A percentile compares a stretch with the other conserved stretches of the same genome.
Conservation (phyloP, 2,888 invertebrate species). For the Chloromyia formosa region DNA sequence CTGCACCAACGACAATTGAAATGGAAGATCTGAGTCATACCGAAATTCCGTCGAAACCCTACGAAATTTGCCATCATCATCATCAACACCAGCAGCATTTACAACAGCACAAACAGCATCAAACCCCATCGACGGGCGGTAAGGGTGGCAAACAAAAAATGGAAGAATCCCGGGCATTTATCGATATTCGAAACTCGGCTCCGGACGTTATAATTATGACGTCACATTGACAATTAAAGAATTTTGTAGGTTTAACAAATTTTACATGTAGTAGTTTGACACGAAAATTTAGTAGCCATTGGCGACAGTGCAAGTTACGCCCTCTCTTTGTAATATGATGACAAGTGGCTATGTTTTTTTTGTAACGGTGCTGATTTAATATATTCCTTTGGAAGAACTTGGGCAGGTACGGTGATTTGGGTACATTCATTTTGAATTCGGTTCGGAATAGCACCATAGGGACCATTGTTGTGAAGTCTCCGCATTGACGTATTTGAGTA, state of each 20-base stretch:
- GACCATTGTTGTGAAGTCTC: conserved; percentile 34
- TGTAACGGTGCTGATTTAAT: background rate
- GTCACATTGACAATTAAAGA: conserved; percentile 74
- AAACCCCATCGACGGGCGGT: conserved; percentile 31
- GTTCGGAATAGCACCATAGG: conserved; percentile 16
- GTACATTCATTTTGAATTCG: background rate
- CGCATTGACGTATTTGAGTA: background rate
- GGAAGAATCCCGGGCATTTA: conserved; percentile 72
- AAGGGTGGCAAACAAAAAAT: conserved; percentile 52
- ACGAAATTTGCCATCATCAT: conserved; percentile 53
- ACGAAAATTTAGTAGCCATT: background rate
- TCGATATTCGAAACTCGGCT: conserved; percentile 87
- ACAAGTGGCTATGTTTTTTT: background rate
- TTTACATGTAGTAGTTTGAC: background rate
- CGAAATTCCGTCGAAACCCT: conserved; percentile 41
- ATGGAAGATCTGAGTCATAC: conserved; percentile 55
- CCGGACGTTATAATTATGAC: conserved; percentile 87
- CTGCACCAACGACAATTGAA: conserved; percentile 57
- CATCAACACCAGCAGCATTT: conserved; percentile 46
- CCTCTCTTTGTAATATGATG: too few species aligned
- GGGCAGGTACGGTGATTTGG: background rate
- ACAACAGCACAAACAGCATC: conserved; percentile 13
- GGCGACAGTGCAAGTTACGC: too few species aligned
- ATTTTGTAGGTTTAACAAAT: conserved; percentile 43
- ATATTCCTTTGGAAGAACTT: background rate